These are phyloP conservation scores for Notoglanidium macrostoma DNA, from an alignment of 2,797 vertebrate genomes.

Conservation along the genomic window DNA sequence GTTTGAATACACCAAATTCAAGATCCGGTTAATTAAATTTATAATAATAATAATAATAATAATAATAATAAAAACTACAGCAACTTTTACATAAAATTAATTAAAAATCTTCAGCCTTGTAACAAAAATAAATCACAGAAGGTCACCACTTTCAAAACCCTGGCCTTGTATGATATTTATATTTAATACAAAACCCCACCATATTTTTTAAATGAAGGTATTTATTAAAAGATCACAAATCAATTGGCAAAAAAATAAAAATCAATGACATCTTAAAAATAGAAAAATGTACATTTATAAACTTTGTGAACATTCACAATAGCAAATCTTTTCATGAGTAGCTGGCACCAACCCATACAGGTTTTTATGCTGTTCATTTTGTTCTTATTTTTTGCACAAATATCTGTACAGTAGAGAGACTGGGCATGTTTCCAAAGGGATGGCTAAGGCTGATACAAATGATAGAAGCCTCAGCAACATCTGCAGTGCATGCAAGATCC, in stretches of 20 bases:
- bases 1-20: neutral
- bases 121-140: neutral
- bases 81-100: neutral
- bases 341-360: slow-evolving; percentile 47
- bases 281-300: slow-evolving; percentile 77
- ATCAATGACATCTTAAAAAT: slow-evolving; percentile 69
- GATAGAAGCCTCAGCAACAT: slow-evolving; percentile 45
- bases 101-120: neutral
- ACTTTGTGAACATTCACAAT: slow-evolving; percentile 65
- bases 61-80: neutral
- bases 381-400: slow-evolving; percentile 40
- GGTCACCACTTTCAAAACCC: neutral
- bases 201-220: slow-evolving; percentile 25
- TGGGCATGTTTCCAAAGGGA: slow-evolving; percentile 22
- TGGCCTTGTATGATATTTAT: neutral
- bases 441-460: slow-evolving; percentile 45
- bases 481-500: slow-evolving; percentile 57
- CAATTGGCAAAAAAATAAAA: slow-evolving; percentile 61
- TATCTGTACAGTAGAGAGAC: slow-evolving; percentile 31
- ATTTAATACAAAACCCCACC: neutral
- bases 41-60: neutral
- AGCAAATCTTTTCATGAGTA: slow-evolving; percentile 44
- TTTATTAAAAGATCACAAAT: slow-evolving; percentile 76
- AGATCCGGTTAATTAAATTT: neutral
- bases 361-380: slow-evolving; percentile 35